phyloP scores from a whole-genome alignment of 2,888 invertebrate species.

The Pediacus dermestoides region DNA sequence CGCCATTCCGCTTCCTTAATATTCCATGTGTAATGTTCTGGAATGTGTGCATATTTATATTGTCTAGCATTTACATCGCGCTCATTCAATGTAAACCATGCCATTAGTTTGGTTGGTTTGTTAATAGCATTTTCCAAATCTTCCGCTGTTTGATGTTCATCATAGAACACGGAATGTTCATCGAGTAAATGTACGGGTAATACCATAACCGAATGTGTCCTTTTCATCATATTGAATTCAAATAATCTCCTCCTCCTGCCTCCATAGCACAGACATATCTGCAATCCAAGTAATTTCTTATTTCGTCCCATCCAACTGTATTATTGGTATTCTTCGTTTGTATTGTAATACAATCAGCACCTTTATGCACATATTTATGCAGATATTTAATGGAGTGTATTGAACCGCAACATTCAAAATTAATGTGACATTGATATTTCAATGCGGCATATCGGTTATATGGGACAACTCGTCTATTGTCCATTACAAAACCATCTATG shows the following conservation, averaged over 20 bases:
- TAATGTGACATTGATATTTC: conserved; percentile 24
- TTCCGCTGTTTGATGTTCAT: conserved; percentile 13
- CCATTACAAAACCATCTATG: conserved; percentile 5
- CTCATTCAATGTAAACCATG: conserved; percentile 31
- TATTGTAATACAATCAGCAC: neutral
- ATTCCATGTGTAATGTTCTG: conserved; percentile 20
- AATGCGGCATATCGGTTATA: conserved; percentile 17
- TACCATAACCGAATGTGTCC: conserved; percentile 35
- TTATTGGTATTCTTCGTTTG: conserved; percentile 6
- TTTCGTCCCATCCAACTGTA: conserved; percentile 30
- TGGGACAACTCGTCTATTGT: conserved; percentile 17
- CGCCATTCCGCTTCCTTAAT: conserved; percentile 5
- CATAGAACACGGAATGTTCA: conserved; percentile 17
- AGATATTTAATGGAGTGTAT: conserved; percentile 23
- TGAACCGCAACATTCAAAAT: conserved; percentile 23
- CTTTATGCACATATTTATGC: conserved; percentile 20
- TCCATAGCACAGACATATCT: conserved; percentile 41
- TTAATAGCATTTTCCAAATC: conserved; percentile 11
- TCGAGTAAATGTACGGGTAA: conserved; percentile 41
- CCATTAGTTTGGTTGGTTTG: conserved; percentile 25
- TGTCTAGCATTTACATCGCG: conserved; percentile 21
- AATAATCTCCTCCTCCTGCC: conserved; percentile 41
- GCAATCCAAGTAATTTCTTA: conserved; percentile 33
- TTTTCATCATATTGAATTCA: conserved; percentile 26
- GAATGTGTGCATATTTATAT: conserved; percentile 18